Percentiles rank a stretch among this genome's conserved stretches.
phyloP scores from a whole-genome alignment of 2,797 vertebrate genomes.

The Hylomyscus alleni region DNA sequence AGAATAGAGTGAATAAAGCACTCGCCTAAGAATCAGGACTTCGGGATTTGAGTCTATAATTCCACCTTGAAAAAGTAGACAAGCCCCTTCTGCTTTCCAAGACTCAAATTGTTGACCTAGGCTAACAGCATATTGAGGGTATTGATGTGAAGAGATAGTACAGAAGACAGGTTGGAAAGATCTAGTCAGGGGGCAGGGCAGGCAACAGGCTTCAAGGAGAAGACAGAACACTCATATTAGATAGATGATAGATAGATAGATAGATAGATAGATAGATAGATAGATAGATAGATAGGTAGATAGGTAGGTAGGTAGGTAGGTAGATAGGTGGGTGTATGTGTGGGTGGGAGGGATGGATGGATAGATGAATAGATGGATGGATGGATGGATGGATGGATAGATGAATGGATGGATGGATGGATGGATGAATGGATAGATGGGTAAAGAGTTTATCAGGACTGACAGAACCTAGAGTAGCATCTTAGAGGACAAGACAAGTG shows the following conservation, averaged over 20 bases:
- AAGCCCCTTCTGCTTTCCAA: background rate
- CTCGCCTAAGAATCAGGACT: background rate
- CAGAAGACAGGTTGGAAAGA: background rate
- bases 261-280: too few relatives aligned
- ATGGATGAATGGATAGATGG: too few relatives aligned
- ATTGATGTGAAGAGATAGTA: background rate
- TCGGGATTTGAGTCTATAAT: slow-evolving; percentile 23
- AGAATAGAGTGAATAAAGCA: background rate
- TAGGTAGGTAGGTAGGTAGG: too few relatives aligned
- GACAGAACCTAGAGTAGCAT: background rate
- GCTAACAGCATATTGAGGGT: background rate
- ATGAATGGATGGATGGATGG: too few relatives aligned
- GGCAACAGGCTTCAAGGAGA: background rate
- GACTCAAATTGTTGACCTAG: background rate
- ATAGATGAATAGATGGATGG: too few relatives aligned
- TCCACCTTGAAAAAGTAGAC: background rate
- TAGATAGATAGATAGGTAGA: too few relatives aligned
- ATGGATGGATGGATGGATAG: too few relatives aligned
- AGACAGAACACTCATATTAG: background rate
- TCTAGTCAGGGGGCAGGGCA: too few relatives aligned
- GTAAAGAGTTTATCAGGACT: background rate
- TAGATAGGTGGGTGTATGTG: too few relatives aligned
- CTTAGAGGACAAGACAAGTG: background rate
- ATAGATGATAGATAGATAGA: too few relatives aligned
- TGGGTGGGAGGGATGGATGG: too few relatives aligned